These are phyloP conservation scores for Heliconius sara DNA, from an alignment of 2,888 invertebrate genomes.

Conservation along the genomic window DNA sequence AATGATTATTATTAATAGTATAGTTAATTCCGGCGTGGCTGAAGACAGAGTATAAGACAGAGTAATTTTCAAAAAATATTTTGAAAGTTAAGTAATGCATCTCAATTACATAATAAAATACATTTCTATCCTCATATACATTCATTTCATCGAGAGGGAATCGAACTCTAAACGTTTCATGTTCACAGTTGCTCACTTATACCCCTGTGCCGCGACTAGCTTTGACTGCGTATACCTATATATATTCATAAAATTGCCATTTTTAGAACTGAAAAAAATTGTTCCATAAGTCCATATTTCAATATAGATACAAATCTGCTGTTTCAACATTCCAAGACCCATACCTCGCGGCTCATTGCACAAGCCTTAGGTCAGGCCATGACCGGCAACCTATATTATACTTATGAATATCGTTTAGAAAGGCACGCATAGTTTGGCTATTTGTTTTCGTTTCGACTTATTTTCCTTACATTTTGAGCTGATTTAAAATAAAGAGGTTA, in stretches of 20 bases:
- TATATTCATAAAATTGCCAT: not conserved
- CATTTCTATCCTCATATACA: no score
- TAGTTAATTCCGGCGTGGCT: no score
- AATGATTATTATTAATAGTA: no score
- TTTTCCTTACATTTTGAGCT: not conserved
- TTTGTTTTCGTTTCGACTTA: not conserved
- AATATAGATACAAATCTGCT: conserved; percentile 13
- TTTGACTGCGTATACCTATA: not conserved
- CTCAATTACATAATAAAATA: no score
- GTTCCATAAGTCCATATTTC: not conserved
- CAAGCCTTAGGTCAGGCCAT: conserved; percentile 15
- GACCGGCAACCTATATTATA: not conserved
- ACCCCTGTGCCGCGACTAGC: not conserved
- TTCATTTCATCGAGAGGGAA: no score
- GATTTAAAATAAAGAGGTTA: not conserved
- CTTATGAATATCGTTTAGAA: not conserved
- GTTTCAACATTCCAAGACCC: conserved; percentile 3
- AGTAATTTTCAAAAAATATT: no score
- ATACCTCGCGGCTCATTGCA: conserved; percentile 14
- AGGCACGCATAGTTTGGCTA: not conserved
- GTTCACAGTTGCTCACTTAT: not conserved
- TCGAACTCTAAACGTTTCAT: no score
- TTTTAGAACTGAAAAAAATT: not conserved
- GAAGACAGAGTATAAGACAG: no score
- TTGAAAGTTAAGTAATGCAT: no score